Evolutionary conservation across 2,888 invertebrate genomes (phyloP).

Genomic region (Koerneria pararmatus): DNA sequence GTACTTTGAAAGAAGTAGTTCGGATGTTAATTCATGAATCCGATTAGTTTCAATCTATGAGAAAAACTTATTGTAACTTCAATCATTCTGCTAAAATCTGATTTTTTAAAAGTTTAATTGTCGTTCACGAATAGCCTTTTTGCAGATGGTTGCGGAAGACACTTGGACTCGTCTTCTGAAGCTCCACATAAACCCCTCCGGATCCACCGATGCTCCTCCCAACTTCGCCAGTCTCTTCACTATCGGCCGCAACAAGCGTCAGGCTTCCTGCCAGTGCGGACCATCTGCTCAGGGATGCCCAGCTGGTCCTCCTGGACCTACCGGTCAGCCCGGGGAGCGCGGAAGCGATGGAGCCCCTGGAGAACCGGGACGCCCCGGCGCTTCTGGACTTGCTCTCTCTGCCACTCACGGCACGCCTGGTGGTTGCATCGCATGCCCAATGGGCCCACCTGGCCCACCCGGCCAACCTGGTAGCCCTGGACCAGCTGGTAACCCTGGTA

Average conservation of each 20-base stretch:
- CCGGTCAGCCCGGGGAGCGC: slow-evolving; percentile 38
- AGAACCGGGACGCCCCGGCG: slow-evolving; percentile 36
- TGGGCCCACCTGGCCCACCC: slow-evolving; percentile 32
- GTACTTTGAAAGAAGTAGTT: too few relatives aligned
- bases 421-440: slow-evolving; percentile 43
- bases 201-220: slow-evolving; percentile 19
- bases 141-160: slow-evolving; percentile 16
- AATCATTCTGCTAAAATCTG: not conserved
- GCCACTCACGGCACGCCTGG: slow-evolving; percentile 40
- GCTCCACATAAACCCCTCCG: slow-evolving; percentile 19
- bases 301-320: slow-evolving; percentile 43
- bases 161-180: slow-evolving; percentile 20
- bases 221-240: slow-evolving; percentile 21
- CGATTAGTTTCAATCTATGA: not conserved
- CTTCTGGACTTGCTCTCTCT: slow-evolving; percentile 39
- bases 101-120: not conserved
- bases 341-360: slow-evolving; percentile 40
- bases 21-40: too few relatives aligned
- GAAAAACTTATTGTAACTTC: not conserved
- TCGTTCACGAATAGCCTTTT: not conserved
- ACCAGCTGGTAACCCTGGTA: slow-evolving; percentile 28
- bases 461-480: slow-evolving; percentile 30
- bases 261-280: slow-evolving; percentile 21
- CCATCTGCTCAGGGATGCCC: slow-evolving; percentile 29
- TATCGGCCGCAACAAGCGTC: slow-evolving; percentile 19